These are phyloP conservation scores for Chrysodeixis includens DNA, from an alignment of 2,888 invertebrate species.

Conservation along the genomic window DNA sequence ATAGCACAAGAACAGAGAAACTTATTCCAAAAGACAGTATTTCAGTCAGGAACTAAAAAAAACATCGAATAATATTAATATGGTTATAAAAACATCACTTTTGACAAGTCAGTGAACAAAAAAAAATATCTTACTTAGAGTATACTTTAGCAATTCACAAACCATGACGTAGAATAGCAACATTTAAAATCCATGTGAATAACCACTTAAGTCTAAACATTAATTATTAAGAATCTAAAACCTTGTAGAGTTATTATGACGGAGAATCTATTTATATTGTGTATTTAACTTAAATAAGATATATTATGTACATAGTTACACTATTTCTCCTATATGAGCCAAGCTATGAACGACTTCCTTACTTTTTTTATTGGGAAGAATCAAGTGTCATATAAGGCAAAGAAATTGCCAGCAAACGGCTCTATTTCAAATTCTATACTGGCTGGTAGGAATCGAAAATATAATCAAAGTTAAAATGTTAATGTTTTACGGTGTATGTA, in stretches of 20 bases:
- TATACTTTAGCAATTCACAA: background rate
- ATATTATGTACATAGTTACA: background rate
- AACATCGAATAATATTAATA: background rate
- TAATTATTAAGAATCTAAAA: background rate
- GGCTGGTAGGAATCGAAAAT: background rate
- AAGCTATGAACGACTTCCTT: background rate
- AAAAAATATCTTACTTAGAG: background rate
- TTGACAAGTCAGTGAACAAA: background rate
- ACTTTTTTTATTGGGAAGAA: background rate
- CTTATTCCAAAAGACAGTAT: slow-evolving; percentile 33
- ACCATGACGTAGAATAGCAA: background rate
- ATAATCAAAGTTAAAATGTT: background rate
- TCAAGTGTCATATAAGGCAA: background rate
- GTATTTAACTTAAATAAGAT: background rate
- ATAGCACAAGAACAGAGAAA: slow-evolving; percentile 14
- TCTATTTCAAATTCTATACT: background rate
- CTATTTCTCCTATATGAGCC: background rate
- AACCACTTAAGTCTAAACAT: background rate
- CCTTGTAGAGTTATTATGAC: background rate
- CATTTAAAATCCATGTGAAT: background rate
- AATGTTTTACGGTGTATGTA: background rate
- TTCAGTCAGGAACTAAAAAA: background rate
- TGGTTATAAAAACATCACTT: background rate
- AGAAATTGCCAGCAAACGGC: background rate
- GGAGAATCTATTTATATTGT: background rate